Conservation (phyloP, 2,113 vertebrate genomes). For the Heterotis niloticus region DNA sequence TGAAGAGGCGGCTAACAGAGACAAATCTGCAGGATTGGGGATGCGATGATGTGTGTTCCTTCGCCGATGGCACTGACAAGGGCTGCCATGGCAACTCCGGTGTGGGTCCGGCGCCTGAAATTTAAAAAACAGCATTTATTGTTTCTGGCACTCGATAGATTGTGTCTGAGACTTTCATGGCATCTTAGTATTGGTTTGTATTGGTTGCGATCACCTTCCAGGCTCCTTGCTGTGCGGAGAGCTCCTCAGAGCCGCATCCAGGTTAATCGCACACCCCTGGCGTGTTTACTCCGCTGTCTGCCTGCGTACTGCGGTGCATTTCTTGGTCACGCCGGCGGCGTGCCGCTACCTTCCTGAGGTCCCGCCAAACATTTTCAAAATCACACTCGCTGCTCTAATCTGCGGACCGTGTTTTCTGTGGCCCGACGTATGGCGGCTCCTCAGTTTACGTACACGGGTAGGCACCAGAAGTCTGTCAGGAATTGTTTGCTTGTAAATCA, state of each 20-base stretch:
- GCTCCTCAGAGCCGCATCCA: slow-evolving; percentile 27
- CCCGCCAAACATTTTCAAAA: neutral
- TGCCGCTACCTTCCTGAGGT: neutral
- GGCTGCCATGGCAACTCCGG: slow-evolving; percentile 66
- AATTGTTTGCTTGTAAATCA: too few species aligned
- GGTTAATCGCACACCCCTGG: slow-evolving; percentile 64
- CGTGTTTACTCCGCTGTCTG: slow-evolving; percentile 60
- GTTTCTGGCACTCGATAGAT: slow-evolving; percentile 67
- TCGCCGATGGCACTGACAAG: slow-evolving; percentile 34
- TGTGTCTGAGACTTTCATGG: slow-evolving; percentile 55
- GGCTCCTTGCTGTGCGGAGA: slow-evolving; percentile 33
- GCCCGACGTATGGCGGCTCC: neutral
- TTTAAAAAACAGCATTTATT: slow-evolving; percentile 70
- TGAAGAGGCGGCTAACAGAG: too few species aligned
- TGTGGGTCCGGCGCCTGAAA: slow-evolving; percentile 65
- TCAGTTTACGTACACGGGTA: too few species aligned
- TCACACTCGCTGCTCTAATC: neutral
- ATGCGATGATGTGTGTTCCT: slow-evolving; percentile 39
- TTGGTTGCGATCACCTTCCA: too few species aligned
- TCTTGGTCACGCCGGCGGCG: slow-evolving; percentile 22
- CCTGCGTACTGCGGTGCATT: slow-evolving; percentile 45
- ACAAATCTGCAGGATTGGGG: slow-evolving; percentile 21
- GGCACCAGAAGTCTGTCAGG: too few species aligned
- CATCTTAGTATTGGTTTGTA: slow-evolving; percentile 38
- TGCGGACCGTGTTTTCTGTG: neutral